A percentile compares a stretch with the other conserved stretches of the same genome.
These are phyloP conservation scores for Paracanthobrama guichenoti DNA, from an alignment of 2,113 vertebrate genomes.

Conservation along the genomic window DNA sequence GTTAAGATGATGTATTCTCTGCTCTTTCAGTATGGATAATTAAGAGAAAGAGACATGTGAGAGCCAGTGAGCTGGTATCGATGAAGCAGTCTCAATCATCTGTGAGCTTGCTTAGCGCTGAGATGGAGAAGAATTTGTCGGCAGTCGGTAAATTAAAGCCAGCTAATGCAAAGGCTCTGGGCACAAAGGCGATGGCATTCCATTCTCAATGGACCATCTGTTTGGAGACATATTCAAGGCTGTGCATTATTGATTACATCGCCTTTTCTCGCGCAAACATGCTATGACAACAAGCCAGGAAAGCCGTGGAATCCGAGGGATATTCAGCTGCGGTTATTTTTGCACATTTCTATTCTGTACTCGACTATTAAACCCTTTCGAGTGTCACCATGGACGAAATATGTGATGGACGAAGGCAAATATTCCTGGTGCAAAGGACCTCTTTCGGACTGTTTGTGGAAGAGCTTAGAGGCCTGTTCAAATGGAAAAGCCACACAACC, in stretches of 20 bases:
- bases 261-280: slow-evolving; percentile 61
- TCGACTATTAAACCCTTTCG: slow-evolving; percentile 49
- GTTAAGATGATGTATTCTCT: slow-evolving; percentile 57
- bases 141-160: slow-evolving; percentile 70
- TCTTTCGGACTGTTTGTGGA: slow-evolving; percentile 74
- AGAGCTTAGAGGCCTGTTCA: slow-evolving; percentile 74
- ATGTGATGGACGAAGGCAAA: slow-evolving; percentile 66
- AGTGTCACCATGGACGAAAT: slow-evolving; percentile 35
- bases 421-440: slow-evolving; percentile 70
- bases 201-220: slow-evolving; percentile 74
- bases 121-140: slow-evolving; percentile 57
- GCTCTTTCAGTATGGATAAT: slow-evolving; percentile 60
- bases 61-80: slow-evolving; percentile 62
- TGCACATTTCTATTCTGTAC: slow-evolving; percentile 56
- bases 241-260: slow-evolving; percentile 76
- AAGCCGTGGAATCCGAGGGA: slow-evolving; percentile 68
- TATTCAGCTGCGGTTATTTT: slow-evolving; percentile 50
- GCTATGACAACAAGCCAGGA: slow-evolving; percentile 55
- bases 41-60: slow-evolving; percentile 64
- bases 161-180: slow-evolving; percentile 58
- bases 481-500: slow-evolving; percentile 72
- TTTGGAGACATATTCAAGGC: slow-evolving; percentile 76
- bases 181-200: slow-evolving; percentile 64
- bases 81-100: slow-evolving; percentile 62
- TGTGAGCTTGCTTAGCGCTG: slow-evolving; percentile 46